phyloP scores from a whole-genome alignment of 2,113 vertebrate species.

The Saccopteryx leptura region DNA sequence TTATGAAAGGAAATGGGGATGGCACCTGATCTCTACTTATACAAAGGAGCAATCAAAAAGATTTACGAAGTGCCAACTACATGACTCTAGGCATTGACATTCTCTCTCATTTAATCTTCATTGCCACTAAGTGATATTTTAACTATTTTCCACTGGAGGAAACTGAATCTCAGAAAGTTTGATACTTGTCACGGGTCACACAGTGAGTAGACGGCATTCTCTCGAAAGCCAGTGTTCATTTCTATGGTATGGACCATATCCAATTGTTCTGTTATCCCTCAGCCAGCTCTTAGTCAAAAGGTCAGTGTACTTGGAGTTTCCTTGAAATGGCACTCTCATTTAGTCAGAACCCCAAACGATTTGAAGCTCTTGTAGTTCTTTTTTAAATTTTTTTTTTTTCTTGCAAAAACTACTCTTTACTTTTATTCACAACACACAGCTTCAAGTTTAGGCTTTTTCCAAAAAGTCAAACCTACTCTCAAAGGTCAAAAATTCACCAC shows the following conservation, averaged over 20 bases:
- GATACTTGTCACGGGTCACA: background rate
- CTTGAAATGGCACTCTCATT: background rate
- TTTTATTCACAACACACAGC: slow-evolving; percentile 8
- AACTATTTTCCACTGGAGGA: background rate
- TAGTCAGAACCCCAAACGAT: background rate
- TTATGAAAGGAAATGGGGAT: background rate
- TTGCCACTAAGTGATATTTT: background rate
- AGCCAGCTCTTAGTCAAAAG: background rate
- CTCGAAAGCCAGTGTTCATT: background rate
- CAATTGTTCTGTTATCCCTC: background rate
- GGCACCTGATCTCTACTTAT: background rate
- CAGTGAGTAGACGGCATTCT: background rate
- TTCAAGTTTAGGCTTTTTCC: slow-evolving; percentile 25
- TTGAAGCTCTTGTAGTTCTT: background rate
- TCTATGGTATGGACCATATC: background rate
- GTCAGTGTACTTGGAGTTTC: background rate
- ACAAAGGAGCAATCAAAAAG: background rate
- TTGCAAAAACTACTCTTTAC: background rate
- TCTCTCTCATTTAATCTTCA: background rate
- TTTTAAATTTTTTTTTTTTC: background rate
- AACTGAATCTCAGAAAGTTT: background rate
- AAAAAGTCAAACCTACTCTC: slow-evolving; percentile 1
- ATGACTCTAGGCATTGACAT: background rate
- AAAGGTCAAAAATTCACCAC: slow-evolving; percentile 47
- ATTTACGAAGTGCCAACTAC: background rate